Percentiles rank a stretch among this genome's conserved stretches.
phyloP scores from a whole-genome alignment of 2,113 vertebrate genomes.

The Melanerpes aurifrons region DNA sequence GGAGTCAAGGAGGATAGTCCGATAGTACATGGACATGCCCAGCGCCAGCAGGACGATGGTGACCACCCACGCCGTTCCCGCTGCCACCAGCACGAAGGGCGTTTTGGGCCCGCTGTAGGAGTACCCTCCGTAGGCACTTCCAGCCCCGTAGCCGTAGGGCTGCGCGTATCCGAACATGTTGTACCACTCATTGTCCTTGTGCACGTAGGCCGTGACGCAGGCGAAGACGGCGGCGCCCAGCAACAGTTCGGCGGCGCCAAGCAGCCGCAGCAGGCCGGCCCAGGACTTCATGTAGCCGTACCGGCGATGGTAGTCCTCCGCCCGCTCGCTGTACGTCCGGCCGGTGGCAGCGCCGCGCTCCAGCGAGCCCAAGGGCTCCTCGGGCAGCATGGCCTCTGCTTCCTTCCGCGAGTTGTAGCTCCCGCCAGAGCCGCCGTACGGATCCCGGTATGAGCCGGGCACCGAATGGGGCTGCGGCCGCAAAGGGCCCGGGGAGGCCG shows the following conservation, averaged over 20 bases:
- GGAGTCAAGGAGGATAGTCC: conserved; percentile 92
- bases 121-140: conserved; percentile 74
- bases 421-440: conserved; percentile 77
- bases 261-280: conserved; percentile 90
- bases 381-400: conserved; percentile 76
- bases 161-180: conserved; percentile 89
- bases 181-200: conserved; percentile 97
- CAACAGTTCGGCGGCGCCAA: conserved; percentile 86
- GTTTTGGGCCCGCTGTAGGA: conserved; percentile 91
- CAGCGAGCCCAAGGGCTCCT: conserved; percentile 74
- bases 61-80: conserved; percentile 86
- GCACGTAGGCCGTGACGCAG: conserved; percentile 93
- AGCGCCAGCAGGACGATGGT: conserved; percentile 89
- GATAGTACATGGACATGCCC: conserved; percentile 94
- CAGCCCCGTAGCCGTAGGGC: conserved; percentile 78
- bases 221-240: conserved; percentile 91
- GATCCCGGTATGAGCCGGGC: conserved; percentile 76
- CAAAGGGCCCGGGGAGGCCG: conserved; percentile 76
- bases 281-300: conserved; percentile 97
- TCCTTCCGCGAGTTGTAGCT: conserved; percentile 79
- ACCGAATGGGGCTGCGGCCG: neutral
- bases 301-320: conserved; percentile 84
- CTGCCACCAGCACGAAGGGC: conserved; percentile 88
- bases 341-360: conserved; percentile 74
- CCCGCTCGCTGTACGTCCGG: conserved; percentile 84